Percentiles rank a stretch among this genome's conserved stretches.
These are phyloP conservation scores for Sebastes matsubarae DNA, from an alignment of 2,797 vertebrate species.

Conservation along the genomic window DNA sequence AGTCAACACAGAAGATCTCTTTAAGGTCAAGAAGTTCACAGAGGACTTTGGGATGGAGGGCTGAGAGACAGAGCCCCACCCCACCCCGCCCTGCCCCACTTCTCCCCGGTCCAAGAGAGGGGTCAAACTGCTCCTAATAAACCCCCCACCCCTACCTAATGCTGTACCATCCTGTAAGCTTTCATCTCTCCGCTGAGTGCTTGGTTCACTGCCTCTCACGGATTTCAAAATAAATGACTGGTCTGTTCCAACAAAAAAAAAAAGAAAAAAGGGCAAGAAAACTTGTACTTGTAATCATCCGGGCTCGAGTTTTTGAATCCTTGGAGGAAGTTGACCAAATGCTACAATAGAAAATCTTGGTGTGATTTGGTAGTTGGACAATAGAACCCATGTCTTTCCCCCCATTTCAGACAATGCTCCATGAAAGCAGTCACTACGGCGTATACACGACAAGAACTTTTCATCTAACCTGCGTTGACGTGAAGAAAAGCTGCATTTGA, in stretches of 20 bases:
- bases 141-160: not conserved
- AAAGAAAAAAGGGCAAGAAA: not conserved
- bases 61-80: conserved; percentile 63
- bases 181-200: conserved; percentile 15
- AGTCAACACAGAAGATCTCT: conserved; percentile 92
- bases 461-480: conserved; percentile 23
- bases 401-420: conserved; percentile 11
- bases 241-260: not conserved
- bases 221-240: conserved; percentile 29
- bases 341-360: conserved; percentile 23
- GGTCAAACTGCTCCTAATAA: conserved; percentile 31
- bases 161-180: conserved; percentile 37
- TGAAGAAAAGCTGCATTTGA: conserved; percentile 24
- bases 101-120: not conserved
- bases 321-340: conserved; percentile 40
- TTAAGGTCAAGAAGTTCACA: conserved; percentile 97
- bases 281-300: not conserved
- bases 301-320: conserved; percentile 24
- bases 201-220: conserved; percentile 50
- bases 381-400: conserved; percentile 14
- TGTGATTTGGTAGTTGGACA: conserved; percentile 51
- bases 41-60: conserved; percentile 99
- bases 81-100: too few relatives aligned
- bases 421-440: conserved; percentile 20
- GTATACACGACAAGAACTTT: conserved; percentile 38